Conservation (phyloP, 2,888 invertebrate species). For the Tryphoninae sp. region DNA sequence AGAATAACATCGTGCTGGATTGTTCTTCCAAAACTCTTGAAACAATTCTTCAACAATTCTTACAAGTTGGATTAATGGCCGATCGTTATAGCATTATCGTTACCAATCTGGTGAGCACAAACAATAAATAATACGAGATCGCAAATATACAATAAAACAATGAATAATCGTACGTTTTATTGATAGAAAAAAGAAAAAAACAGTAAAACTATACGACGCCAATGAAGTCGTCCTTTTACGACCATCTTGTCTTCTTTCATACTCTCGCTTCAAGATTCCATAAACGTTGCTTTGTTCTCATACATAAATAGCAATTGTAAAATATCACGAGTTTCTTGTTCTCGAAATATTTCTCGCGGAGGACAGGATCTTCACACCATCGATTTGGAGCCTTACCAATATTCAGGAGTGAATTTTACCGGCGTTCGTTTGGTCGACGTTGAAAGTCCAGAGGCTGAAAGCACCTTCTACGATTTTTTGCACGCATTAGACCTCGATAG, state of each 20-base stretch:
- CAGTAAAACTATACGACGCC: neutral
- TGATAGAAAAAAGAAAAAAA: neutral
- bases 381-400: conserved; percentile 89
- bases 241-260: neutral
- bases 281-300: neutral
- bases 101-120: conserved; percentile 84
- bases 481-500: conserved; percentile 65
- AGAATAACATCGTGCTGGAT: conserved; percentile 88
- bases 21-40: conserved; percentile 85
- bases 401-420: conserved; percentile 92
- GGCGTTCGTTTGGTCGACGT: conserved; percentile 87
- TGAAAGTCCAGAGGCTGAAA: conserved; percentile 82
- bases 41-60: conserved; percentile 87
- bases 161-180: neutral
- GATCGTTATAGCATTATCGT: conserved; percentile 90
- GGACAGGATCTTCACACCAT: conserved; percentile 90
- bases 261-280: neutral
- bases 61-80: conserved; percentile 93
- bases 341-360: neutral
- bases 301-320: neutral
- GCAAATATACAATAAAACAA: neutral
- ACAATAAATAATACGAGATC: neutral
- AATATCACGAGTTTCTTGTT: neutral
- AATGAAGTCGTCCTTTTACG: neutral
- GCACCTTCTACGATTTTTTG: conserved; percentile 78